Percentiles rank a stretch among this genome's conserved stretches.
Conservation (phyloP, 2,888 invertebrate species). For the Pterostichus madidus region DNA sequence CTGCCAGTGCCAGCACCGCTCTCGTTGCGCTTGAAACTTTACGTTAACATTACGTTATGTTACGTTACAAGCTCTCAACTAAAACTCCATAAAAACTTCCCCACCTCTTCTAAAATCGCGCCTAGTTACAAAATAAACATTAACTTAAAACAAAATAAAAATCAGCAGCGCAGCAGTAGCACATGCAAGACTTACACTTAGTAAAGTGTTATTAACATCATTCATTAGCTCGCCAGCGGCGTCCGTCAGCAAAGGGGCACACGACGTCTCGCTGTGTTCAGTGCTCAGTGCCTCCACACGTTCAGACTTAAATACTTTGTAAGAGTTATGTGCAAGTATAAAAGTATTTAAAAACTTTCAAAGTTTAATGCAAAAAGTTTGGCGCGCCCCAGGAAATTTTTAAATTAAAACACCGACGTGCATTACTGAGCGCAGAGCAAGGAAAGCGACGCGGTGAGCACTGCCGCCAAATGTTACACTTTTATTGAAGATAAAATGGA, state of each 20-base stretch:
- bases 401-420: constrained; percentile 64
- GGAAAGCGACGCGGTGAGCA: constrained; percentile 8
- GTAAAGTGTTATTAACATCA: constrained; percentile 62
- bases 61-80: constrained; percentile 25
- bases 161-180: constrained; percentile 11
- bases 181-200: constrained; percentile 54
- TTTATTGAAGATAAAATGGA: constrained; percentile 21
- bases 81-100: constrained; percentile 36
- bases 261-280: background rate
- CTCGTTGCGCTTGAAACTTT: constrained; percentile 22
- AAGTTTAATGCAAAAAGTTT: constrained; percentile 64
- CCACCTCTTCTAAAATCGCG: constrained; percentile 18
- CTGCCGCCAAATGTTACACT: constrained; percentile 46
- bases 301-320: constrained; percentile 64
- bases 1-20: background rate
- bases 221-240: constrained; percentile 50
- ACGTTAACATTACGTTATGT: constrained; percentile 35
- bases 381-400: constrained; percentile 61
- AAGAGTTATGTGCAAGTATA: constrained; percentile 66
- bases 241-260: constrained; percentile 17
- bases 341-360: constrained; percentile 65
- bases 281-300: constrained; percentile 44
- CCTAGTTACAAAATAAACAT: constrained; percentile 51
- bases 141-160: constrained; percentile 49
- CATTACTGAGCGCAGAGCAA: constrained; percentile 14